Conservation (phyloP, 2,888 invertebrate species). For the Drosophila emarginata region DNA sequence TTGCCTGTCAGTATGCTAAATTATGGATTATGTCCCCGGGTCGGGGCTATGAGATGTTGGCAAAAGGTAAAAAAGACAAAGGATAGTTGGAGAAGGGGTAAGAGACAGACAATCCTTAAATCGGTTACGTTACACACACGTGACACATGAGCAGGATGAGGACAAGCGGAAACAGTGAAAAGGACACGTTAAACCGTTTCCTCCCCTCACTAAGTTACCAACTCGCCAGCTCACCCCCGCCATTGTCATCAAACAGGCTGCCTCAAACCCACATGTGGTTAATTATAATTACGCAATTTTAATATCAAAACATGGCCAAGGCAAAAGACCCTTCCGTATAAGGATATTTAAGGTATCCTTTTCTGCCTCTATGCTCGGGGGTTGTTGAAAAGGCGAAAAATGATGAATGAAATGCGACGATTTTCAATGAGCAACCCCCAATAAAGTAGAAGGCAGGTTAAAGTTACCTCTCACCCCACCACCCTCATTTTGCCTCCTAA, state of each 20-base stretch:
- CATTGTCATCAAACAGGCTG: not conserved
- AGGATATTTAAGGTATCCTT: slow-evolving; percentile 40
- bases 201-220: slow-evolving; percentile 1
- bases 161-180: slow-evolving; percentile 56
- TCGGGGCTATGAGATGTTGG: slow-evolving; percentile 46
- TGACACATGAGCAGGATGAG: slow-evolving; percentile 38
- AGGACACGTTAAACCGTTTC: slow-evolving; percentile 57
- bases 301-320: slow-evolving; percentile 67
- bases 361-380: slow-evolving; percentile 36
- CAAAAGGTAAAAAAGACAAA: not conserved
- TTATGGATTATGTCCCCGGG: slow-evolving; percentile 80
- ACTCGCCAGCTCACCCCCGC: not conserved
- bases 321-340: slow-evolving; percentile 22
- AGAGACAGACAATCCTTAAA: slow-evolving; percentile 6
- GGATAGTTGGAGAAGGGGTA: not conserved
- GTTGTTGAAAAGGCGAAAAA: slow-evolving; percentile 76
- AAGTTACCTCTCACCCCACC: slow-evolving; percentile 50
- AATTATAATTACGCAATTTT: slow-evolving; percentile 81
- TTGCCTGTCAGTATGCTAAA: slow-evolving; percentile 69
- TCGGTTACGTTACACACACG: slow-evolving; percentile 43
- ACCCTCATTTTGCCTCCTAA: slow-evolving; percentile 17
- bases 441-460: slow-evolving; percentile 36
- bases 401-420: slow-evolving; percentile 79
- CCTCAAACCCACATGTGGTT: slow-evolving; percentile 74
- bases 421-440: slow-evolving; percentile 67